Evolutionary conservation across 2,113 vertebrate genomes (phyloP).

Genomic region (Channa maculata): DNA sequence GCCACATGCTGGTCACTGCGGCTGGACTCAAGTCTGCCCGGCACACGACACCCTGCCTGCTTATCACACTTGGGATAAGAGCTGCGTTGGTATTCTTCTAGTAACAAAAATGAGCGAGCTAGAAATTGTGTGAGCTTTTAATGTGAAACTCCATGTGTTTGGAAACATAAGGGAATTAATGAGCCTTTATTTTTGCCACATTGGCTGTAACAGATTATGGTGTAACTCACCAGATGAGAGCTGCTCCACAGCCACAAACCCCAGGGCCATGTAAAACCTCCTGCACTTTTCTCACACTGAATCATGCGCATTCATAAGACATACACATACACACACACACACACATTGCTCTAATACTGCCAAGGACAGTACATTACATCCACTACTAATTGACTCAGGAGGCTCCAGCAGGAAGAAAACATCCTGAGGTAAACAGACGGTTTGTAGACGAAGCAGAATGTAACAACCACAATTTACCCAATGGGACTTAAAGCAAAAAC

Average conservation of each 20-base stretch:
- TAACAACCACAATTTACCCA: slow-evolving; percentile 35
- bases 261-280: slow-evolving; percentile 62
- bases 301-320: slow-evolving; percentile 35
- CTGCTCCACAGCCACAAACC: slow-evolving; percentile 62
- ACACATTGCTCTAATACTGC: slow-evolving; percentile 21
- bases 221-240: slow-evolving; percentile 68
- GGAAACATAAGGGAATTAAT: slow-evolving; percentile 46
- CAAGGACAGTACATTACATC: slow-evolving; percentile 66
- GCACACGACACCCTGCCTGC: slow-evolving; percentile 64
- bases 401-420: slow-evolving; percentile 61
- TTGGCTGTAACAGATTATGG: slow-evolving; percentile 70
- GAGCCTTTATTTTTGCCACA: slow-evolving; percentile 51
- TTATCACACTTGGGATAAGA: slow-evolving; percentile 38
- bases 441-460: slow-evolving; percentile 44
- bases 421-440: slow-evolving; percentile 68
- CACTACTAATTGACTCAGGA: slow-evolving; percentile 67
- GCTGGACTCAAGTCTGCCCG: slow-evolving; percentile 65
- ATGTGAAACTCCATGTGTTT: slow-evolving; percentile 29
- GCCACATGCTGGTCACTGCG: slow-evolving; percentile 72
- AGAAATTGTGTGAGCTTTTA: neutral
- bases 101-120: neutral
- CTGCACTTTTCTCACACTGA: slow-evolving; percentile 64
- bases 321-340: slow-evolving; percentile 16
- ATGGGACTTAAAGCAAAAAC: slow-evolving; percentile 40
- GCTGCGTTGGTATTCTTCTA: neutral